Evolutionary conservation across 1,140 invertebrate genomes (phyloP).

Genomic region (Heliconius hermathena): DNA sequence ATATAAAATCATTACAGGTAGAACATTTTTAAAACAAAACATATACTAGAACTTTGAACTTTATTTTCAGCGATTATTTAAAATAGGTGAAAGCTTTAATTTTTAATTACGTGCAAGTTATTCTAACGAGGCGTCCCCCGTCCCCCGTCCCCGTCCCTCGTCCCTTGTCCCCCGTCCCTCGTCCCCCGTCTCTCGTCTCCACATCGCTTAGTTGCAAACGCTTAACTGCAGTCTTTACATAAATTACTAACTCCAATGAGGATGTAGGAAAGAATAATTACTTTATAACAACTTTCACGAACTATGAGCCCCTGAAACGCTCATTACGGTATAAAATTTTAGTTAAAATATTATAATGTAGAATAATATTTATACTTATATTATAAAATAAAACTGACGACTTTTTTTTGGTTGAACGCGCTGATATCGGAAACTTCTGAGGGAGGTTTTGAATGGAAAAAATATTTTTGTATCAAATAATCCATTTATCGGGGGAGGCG

Average conservation of each 20-base stretch:
- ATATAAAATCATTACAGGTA: no score
- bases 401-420: no score
- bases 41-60: not conserved
- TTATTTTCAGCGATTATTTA: not conserved
- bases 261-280: constrained; percentile 15
- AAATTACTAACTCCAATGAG: constrained; percentile 11
- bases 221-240: constrained; percentile 15
- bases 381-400: no score
- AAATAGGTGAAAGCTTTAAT: constrained; percentile 5
- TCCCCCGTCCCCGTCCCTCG: no score
- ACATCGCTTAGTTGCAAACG: constrained; percentile 4
- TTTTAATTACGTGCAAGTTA: constrained; percentile 9
- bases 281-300: constrained; percentile 8
- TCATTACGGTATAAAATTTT: not conserved
- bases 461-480: no score
- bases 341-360: not conserved
- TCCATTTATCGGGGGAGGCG: no score
- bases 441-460: no score
- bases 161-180: not conserved
- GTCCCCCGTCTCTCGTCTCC: not conserved
- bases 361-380: no score
- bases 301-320: not conserved
- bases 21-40: not conserved
- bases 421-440: no score
- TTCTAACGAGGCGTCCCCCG: constrained; percentile 2